Evolutionary conservation across 2,113 vertebrate species (phyloP), one percentile per base, ranked within the genome.

Genomic region (Neogobius melanostomus): DNA sequence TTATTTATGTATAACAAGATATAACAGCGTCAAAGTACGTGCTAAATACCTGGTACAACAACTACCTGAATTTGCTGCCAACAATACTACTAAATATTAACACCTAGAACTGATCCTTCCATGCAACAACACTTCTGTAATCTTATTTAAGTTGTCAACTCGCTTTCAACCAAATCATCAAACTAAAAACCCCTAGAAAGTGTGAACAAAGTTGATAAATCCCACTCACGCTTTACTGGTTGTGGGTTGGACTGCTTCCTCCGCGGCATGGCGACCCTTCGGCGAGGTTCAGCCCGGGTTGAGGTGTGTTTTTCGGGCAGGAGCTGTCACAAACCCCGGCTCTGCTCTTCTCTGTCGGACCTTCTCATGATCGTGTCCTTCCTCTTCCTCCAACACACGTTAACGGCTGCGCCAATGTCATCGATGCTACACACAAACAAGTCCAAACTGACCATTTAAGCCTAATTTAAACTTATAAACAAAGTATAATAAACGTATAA

Each of bases 191-290:
- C 50, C 7, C 11, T 44, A 8, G 56, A 47, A 28, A 14, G 17
- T 10, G 17, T 8, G 11, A 28, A 28, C 16, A 7, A 14, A 11
- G 4, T 1, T 3, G 1, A 5, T n/a, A 8, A 16, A 3, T 1
- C 2, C 1, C 9, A 83, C 87, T 88, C 80, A 96, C 95, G 84
- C 93, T 97, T 97, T 65, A 97, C 94, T 50, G 95, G 95, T 88
- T 97, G 95, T 3, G 96, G 96, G 90, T 98, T 94, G 73, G 94
- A 94, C 49, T 98, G 96, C 86, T 98, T 98, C 81, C 95, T 93
- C 86, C 95, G 92, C 86, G 96, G 95, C 96, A 98, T 98, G 8
- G 42, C 42, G 59, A 44, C 28, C 56, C 84, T 84, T 95, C 42
- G 56, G 51, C 72, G 65, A 69, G 69, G 16, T 17, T 57, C 14